phyloP scores from a whole-genome alignment of 2,113 vertebrate genomes.

The Nothobranchius kuhntae region DNA sequence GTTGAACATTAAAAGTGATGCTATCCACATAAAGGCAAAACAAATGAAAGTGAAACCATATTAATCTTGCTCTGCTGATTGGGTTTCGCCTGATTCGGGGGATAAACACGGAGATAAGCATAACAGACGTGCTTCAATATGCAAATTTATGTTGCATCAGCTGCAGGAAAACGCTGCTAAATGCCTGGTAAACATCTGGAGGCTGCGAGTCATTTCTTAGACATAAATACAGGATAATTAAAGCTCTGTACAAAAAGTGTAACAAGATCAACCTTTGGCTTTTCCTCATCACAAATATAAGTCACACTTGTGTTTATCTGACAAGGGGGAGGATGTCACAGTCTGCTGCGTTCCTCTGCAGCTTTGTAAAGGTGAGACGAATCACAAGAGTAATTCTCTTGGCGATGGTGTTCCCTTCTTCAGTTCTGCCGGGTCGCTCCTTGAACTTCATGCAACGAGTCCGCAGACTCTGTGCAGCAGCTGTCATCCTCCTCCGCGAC shows the following conservation, averaged over 20 bases:
- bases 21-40: too few relatives aligned
- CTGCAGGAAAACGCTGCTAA: background rate
- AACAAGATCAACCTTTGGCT: constrained; percentile 18
- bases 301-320: background rate
- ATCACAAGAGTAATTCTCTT: constrained; percentile 4
- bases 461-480: constrained; percentile 2
- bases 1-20: too few relatives aligned
- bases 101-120: too few relatives aligned
- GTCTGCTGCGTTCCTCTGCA: background rate
- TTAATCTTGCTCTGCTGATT: too few relatives aligned
- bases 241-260: constrained; percentile 2
- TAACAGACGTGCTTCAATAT: constrained; percentile 8
- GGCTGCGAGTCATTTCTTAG: constrained; percentile 2
- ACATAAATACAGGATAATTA: constrained; percentile 5
- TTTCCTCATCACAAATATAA: background rate
- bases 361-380: background rate
- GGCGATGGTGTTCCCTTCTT: background rate
- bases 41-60: too few relatives aligned
- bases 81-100: too few relatives aligned
- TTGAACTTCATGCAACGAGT: constrained; percentile 18
- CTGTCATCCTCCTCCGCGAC: constrained; percentile 70
- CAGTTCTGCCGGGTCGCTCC: constrained; percentile 31
- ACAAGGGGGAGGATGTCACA: background rate
- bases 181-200: constrained; percentile 2
- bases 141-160: background rate